Base-by-base conservation (phyloP, 2,888 invertebrate species). In the Neoitamus cyanurus region DNA sequence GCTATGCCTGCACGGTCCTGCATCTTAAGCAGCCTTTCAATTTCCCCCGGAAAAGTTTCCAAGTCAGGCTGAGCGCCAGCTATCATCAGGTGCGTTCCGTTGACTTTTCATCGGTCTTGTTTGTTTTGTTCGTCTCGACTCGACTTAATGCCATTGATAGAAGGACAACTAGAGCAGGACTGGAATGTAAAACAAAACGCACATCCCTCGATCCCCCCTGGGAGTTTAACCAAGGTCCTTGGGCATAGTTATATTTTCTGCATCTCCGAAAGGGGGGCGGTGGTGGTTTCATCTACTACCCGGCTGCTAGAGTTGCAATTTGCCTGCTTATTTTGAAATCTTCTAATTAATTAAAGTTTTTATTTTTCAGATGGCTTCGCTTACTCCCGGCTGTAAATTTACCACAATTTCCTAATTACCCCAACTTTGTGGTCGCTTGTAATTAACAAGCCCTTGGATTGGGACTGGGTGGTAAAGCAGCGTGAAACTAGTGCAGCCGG, bases 31-130 rank as follows among this genome's bases (percentile, higher is more conserved):
- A 78, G 78, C 31, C 78, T 78, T 78, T 82, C 82, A 82, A 68
- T 68, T 82, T 82, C 9, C 48, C 25, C 7, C 6, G 37, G 36
- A 69, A 69, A 69, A 82, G 42, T 37, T 82, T 25, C 31, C 20
- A 69, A 82, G 48, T n/a, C 68, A 36, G 25, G 28, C 69, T 9
- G 69, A 11, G 9, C n/a, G 36, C 34, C 7, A 28, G 34, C 36
- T 69, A 69, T 82, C 82, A 69, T 37, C 82, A 82, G 82, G 82
- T 82, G 82, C 37, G 82, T 69, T 82, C 11, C n/a, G 82, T 82
- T 82, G 82, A 69, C 69, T 82, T 69, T 37, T 82, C 68, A 37
- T 82, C 68, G 36, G 13, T 37, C 15, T 36, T 25, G 68, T 13
- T 69, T 37, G 37, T 36, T 25, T 68, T 80, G 77, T 77, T 42